Evolutionary conservation across 2,888 invertebrate species (phyloP).

Genomic region (Diachrysia chrysitis): DNA sequence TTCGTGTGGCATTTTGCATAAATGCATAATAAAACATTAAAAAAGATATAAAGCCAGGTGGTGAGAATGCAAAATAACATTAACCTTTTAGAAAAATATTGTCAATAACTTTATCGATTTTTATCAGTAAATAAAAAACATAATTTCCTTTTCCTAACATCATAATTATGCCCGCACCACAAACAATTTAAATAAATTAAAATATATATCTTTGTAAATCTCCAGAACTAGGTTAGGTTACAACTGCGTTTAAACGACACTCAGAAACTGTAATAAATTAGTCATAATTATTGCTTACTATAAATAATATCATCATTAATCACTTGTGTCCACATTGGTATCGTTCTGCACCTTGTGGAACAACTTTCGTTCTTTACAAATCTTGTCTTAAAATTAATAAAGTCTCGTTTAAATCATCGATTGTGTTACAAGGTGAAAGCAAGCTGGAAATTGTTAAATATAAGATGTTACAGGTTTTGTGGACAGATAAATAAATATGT

Average conservation of each 20-base stretch:
- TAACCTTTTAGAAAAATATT: constrained; percentile 29
- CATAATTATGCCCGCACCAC: no score
- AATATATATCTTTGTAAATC: neutral
- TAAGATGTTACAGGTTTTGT: neutral
- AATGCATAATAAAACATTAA: constrained; percentile 12
- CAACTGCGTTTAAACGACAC: neutral
- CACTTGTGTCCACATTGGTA: constrained; percentile 11
- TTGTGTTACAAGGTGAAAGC: constrained; percentile 28
- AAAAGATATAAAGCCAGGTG: constrained; percentile 17
- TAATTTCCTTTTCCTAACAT: no score
- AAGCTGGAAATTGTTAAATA: constrained; percentile 24
- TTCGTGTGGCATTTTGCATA: no score
- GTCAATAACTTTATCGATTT: neutral
- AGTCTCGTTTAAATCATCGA: constrained; percentile 26
- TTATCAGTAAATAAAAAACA: neutral
- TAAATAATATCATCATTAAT: constrained; percentile 4
- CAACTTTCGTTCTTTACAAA: constrained; percentile 48
- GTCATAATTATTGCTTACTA: neutral
- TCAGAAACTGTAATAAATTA: constrained; percentile 2
- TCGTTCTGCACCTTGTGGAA: constrained; percentile 28
- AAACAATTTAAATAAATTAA: neutral
- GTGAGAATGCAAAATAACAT: constrained; percentile 14
- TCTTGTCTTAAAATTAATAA: constrained; percentile 33
- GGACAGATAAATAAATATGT: neutral
- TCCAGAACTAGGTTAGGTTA: constrained; percentile 1